Evolutionary conservation across 2,797 vertebrate genomes (phyloP).

Genomic region (Aeoliscus strigatus): DNA sequence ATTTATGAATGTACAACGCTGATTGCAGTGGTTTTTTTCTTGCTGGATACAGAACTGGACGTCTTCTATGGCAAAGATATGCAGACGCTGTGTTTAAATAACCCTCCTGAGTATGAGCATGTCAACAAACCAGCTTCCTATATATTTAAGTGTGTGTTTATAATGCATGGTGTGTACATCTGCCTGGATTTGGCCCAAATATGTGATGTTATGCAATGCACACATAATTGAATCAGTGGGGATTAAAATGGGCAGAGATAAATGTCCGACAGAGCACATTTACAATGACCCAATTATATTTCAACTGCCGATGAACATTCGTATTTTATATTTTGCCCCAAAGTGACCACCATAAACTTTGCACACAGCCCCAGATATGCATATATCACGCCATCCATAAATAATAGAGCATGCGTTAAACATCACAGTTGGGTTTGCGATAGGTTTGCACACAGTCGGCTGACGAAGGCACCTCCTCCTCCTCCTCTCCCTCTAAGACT

Average conservation of each 20-base stretch:
- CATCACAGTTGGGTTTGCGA: constrained; percentile 56
- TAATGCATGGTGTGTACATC: background rate
- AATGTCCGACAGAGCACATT: constrained; percentile 8
- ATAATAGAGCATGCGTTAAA: constrained; percentile 74
- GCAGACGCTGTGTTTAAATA: constrained; percentile 2
- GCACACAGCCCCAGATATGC: constrained; percentile 31
- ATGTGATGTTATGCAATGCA: constrained; percentile 7
- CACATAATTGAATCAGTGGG: constrained; percentile 12
- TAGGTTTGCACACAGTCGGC: constrained; percentile 55
- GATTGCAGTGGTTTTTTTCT: background rate
- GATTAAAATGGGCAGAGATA: constrained; percentile 3
- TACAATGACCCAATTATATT: constrained; percentile 6
- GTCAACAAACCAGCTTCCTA: constrained; percentile 1
- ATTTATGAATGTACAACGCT: background rate
- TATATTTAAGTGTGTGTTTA: constrained; percentile 9
- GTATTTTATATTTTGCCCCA: constrained; percentile 15
- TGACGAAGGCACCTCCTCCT: constrained; percentile 40
- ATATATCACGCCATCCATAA: constrained; percentile 64
- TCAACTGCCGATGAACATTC: constrained; percentile 2
- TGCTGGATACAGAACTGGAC: background rate
- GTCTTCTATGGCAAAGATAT: background rate
- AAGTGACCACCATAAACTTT: constrained; percentile 4
- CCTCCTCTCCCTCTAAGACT: constrained; percentile 40
- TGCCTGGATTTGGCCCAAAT: constrained; percentile 1
- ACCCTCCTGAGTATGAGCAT: background rate